Base-by-base conservation (phyloP, 2,888 invertebrate genomes). In the Petrolisthes cinctipes region DNA sequence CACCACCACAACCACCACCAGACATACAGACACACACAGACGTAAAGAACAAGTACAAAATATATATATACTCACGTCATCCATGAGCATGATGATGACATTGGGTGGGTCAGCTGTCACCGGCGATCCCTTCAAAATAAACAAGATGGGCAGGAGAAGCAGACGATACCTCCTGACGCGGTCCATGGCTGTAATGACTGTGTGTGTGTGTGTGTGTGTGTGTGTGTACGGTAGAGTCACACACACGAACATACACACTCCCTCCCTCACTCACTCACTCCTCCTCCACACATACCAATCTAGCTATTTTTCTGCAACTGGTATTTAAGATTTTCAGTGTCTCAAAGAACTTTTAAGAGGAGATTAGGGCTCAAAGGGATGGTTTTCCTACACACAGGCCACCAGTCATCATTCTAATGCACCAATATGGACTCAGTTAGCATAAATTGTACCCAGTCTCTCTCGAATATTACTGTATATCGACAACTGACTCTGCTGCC, bases 21-120 rank as follows among this genome's bases (percentile, higher is more conserved):
- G n/a, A 37, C 37, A 37, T 37, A 37, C 37, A 37, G 37, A 37
- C n/a, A 37, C 37, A 37, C 37, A 37, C 37, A 1, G 37, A 37
- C 2, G 37, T 37, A 37, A 37, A 37, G 37, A 37, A 37, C 37
- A 37, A 37, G 37, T 37, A 37, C 37, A 37, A 37, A 37, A 37
- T 37, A 37, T 37, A 37, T n/a, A n/a, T 23, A 37, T 76, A 88
- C 88, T 88, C 68, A 88, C 88, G 75, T 88, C 88, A 66, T 88
- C 88, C 88, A 88, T 88, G 20, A 88, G 85, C 88, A 88, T 88
- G 75, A 88, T 88, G 82, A 88, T 37, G 14, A 88, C 68, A 85
- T 88, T 88, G 23, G 88, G 88, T 20, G 71, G 80, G 37, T 82
- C 37, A 5, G n/a, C 14, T 6, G 78, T 37, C 61, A 37, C 81